Conservation (phyloP, 2,888 invertebrate genomes). For the Ypsolopha scabrella region DNA sequence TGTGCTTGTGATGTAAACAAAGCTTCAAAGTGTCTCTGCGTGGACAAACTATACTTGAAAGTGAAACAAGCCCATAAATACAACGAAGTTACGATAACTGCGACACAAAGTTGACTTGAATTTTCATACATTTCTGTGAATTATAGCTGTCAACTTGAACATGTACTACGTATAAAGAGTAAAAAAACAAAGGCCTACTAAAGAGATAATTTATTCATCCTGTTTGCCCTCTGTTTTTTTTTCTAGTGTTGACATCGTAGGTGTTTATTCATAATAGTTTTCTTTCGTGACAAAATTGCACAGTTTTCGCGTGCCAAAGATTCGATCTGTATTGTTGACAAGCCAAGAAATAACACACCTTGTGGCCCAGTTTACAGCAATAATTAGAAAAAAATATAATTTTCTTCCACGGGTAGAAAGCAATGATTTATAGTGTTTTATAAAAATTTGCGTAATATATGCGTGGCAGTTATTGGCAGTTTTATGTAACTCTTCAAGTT, state of each 20-base stretch:
- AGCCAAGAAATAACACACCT: constrained; percentile 9
- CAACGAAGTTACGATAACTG: too few species aligned
- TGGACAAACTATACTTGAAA: too few species aligned
- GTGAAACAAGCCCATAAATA: too few species aligned
- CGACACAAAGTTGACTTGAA: too few species aligned
- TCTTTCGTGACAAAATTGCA: constrained; percentile 23
- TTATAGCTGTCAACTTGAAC: too few species aligned
- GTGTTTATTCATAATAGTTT: constrained; percentile 7
- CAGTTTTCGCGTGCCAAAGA: constrained; percentile 28
- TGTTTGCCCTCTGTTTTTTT: too few species aligned
- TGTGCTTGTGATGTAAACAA: constrained; percentile 4
- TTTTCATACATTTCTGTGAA: too few species aligned
- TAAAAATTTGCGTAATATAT: not conserved
- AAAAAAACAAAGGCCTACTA: too few species aligned
- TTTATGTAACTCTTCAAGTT: not conserved
- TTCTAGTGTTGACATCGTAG: not conserved
- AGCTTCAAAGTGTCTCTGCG: not conserved
- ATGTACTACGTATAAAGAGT: too few species aligned
- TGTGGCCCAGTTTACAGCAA: not conserved
- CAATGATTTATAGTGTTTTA: not conserved
- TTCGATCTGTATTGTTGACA: constrained; percentile 22
- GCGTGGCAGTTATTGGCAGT: not conserved
- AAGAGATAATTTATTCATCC: too few species aligned
- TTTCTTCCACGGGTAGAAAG: not conserved
- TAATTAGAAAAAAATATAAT: constrained; percentile 8